phyloP scores from a whole-genome alignment of 2,797 vertebrate species.

The Tapera naevia region DNA sequence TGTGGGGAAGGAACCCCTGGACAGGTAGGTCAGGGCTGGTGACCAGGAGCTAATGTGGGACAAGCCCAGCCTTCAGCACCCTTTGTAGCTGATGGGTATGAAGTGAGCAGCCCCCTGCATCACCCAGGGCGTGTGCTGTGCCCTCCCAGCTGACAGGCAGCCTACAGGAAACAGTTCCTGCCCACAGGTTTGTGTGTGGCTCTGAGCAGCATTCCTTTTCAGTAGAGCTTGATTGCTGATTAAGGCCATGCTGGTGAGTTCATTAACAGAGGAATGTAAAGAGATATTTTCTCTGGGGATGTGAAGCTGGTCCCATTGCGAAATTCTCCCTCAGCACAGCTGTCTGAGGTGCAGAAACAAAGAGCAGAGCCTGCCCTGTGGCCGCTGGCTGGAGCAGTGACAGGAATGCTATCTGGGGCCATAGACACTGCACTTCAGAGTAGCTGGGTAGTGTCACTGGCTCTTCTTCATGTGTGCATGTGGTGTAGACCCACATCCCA shows the following conservation, averaged over 20 bases:
- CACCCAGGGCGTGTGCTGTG: background rate
- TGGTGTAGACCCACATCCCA: background rate
- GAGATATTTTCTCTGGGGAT: slow-evolving; percentile 26
- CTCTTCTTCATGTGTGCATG: background rate
- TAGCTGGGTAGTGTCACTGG: background rate
- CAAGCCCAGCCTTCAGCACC: background rate
- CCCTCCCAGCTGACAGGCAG: background rate
- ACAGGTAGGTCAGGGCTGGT: background rate
- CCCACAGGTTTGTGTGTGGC: background rate
- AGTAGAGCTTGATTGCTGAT: background rate
- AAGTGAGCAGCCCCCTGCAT: background rate
- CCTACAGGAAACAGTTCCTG: background rate
- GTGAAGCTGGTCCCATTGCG: slow-evolving; percentile 5
- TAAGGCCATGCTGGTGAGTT: background rate
- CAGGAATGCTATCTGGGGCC: background rate
- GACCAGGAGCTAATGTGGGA: background rate
- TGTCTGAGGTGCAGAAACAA: slow-evolving; percentile 16
- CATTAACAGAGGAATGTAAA: slow-evolving; percentile 38
- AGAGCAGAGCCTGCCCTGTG: slow-evolving; percentile 12
- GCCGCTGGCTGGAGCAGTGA: background rate
- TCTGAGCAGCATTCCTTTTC: background rate
- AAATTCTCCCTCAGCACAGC: slow-evolving; percentile 31
- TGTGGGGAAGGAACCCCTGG: background rate
- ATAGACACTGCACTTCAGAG: background rate
- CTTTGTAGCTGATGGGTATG: background rate